These are phyloP conservation scores for Drosophila falleni DNA, from an alignment of 2,888 invertebrate genomes.

Conservation along the genomic window DNA sequence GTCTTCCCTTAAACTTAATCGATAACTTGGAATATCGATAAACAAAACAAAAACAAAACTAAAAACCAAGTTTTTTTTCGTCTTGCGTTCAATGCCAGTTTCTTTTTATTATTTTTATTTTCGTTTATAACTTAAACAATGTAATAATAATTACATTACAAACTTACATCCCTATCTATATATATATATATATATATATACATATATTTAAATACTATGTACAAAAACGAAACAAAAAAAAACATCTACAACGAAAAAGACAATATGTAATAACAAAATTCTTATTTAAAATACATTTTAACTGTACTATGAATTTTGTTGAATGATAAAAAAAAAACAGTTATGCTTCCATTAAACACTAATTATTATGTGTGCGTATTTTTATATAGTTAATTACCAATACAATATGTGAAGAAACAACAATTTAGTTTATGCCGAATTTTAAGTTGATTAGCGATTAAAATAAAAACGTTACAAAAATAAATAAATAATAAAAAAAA, in stretches of 20 bases:
- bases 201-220: conserved; percentile 37
- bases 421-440: conserved; percentile 68
- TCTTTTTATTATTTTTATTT: conserved; percentile 24
- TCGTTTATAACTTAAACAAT: conserved; percentile 50
- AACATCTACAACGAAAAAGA: conserved; percentile 21
- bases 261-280: conserved; percentile 27
- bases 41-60: neutral
- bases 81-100: conserved; percentile 48
- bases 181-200: conserved; percentile 26
- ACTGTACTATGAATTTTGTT: conserved; percentile 52
- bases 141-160: conserved; percentile 27
- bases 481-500: conserved; percentile 15
- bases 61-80: conserved; percentile 29
- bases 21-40: conserved; percentile 26
- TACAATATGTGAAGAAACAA: conserved; percentile 49
- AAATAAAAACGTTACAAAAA: conserved; percentile 68
- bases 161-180: conserved; percentile 23
- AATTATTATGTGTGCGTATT: conserved; percentile 62
- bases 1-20: conserved; percentile 49
- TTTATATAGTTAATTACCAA: conserved; percentile 65
- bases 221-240: conserved; percentile 42
- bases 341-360: conserved; percentile 72
- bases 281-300: conserved; percentile 27
- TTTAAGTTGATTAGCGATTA: conserved; percentile 67
- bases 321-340: conserved; percentile 52